These are phyloP conservation scores for Mimachlamys varia DNA, from an alignment of 2,888 invertebrate genomes.

Conservation along the genomic window DNA sequence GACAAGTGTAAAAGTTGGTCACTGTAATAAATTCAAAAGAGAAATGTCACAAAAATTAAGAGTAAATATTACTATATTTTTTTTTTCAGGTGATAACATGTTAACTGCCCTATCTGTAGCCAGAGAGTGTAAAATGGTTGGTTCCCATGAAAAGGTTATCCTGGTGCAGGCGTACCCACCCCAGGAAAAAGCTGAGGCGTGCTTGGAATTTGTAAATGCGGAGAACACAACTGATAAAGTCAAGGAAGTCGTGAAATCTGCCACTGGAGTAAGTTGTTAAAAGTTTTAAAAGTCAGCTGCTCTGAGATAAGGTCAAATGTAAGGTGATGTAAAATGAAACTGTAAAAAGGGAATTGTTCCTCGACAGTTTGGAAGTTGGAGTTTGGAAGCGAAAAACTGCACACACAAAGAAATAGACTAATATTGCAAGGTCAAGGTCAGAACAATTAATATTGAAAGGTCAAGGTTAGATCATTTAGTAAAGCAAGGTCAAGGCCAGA, in stretches of 20 bases:
- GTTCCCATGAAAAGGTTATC: slow-evolving; percentile 84
- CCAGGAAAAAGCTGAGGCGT: slow-evolving; percentile 53
- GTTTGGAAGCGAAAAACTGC: too few species aligned
- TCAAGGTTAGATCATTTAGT: too few species aligned
- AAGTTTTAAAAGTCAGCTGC: too few species aligned
- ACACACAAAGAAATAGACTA: too few species aligned
- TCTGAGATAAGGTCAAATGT: slow-evolving; percentile 45
- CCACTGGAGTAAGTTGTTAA: slow-evolving; percentile 41
- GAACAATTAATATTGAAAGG: too few species aligned
- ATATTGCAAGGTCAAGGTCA: too few species aligned
- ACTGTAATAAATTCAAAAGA: too few species aligned
- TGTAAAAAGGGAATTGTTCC: neutral
- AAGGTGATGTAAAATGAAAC: neutral
- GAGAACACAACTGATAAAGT: slow-evolving; percentile 36
- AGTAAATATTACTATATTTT: too few species aligned
- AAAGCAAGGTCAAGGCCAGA: too few species aligned
- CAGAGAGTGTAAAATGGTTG: slow-evolving; percentile 90
- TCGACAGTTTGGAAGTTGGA: too few species aligned
- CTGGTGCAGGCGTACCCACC: slow-evolving; percentile 81
- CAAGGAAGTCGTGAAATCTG: slow-evolving; percentile 59
- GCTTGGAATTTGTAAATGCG: slow-evolving; percentile 67
- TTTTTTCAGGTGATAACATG: slow-evolving; percentile 84
- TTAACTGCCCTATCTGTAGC: slow-evolving; percentile 96
- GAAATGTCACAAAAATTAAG: too few species aligned
- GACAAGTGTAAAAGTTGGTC: too few species aligned